A percentile compares a stretch with the other conserved stretches of the same genome.
Conservation (phyloP, 2,113 vertebrate species). For the Psilopsiagon aurifrons region DNA sequence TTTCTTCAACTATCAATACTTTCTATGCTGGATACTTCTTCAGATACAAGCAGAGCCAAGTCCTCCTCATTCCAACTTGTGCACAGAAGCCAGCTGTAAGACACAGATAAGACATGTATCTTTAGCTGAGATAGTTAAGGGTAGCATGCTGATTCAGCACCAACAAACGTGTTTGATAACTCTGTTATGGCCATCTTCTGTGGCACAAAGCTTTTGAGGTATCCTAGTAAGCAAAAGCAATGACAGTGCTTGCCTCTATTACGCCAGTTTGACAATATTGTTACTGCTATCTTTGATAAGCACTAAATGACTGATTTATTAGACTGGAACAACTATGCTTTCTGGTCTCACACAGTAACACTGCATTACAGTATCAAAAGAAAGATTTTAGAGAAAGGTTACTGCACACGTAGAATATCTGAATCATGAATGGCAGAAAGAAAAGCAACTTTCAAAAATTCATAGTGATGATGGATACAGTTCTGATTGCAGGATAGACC, state of each 20-base stretch:
- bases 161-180: not conserved
- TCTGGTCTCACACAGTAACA: not conserved
- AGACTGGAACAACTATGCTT: not conserved
- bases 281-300: not conserved
- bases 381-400: not conserved
- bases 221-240: not conserved
- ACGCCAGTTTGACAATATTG: not conserved
- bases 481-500: not conserved
- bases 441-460: not conserved
- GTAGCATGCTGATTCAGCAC: not conserved
- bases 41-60: conserved; percentile 60
- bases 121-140: not conserved
- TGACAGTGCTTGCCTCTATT: not conserved
- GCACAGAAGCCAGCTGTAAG: conserved; percentile 65
- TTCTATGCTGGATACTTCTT: conserved; percentile 68
- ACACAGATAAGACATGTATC: not conserved
- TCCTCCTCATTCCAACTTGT: conserved; percentile 51
- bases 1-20: conserved; percentile 33
- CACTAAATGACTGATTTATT: not conserved
- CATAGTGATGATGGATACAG: not conserved
- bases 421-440: not conserved
- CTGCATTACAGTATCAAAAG: not conserved
- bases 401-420: not conserved
- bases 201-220: not conserved
- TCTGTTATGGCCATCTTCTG: not conserved